Conservation (phyloP, 1,140 invertebrate genomes). For the Drosophila burlai region DNA sequence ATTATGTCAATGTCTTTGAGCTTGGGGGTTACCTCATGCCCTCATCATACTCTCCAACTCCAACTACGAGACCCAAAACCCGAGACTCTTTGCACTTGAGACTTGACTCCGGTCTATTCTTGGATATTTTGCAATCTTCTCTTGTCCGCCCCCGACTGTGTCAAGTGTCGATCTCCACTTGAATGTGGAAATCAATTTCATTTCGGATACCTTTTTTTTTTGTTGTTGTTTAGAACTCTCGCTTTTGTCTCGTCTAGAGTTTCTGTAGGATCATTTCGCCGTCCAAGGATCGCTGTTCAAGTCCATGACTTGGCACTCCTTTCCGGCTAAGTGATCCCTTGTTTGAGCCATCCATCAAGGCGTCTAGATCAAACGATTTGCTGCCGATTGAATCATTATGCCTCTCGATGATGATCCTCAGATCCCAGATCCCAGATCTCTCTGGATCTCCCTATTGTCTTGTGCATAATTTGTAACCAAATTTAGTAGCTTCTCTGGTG, state of each 20-base stretch:
- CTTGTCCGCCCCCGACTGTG: conserved; percentile 15
- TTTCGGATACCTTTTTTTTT: background rate
- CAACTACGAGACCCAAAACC: conserved; percentile 2
- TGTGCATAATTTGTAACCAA: conserved; percentile 43
- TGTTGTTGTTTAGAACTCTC: background rate
- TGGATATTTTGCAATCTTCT: conserved; percentile 63
- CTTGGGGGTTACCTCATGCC: conserved; percentile 71
- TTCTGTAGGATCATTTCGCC: conserved; percentile 13
- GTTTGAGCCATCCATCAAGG: conserved; percentile 29
- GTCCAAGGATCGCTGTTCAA: conserved; percentile 14
- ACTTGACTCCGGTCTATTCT: conserved; percentile 59
- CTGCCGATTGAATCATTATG: conserved; percentile 39
- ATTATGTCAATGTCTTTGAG: conserved; percentile 76
- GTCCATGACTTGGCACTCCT: conserved; percentile 41
- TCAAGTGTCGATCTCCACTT: conserved; percentile 54
- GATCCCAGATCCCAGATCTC: conserved; percentile 8
- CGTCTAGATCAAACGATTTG: conserved; percentile 27
- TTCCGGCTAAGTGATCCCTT: conserved; percentile 6
- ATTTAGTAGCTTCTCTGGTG: conserved; percentile 26
- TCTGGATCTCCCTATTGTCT: conserved; percentile 4
- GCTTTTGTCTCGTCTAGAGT: conserved; percentile 7
- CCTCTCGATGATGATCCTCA: background rate
- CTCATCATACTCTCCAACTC: background rate
- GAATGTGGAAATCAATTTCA: conserved; percentile 21
- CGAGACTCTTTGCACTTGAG: conserved; percentile 52